Evolutionary conservation across 2,113 vertebrate genomes (phyloP).

Genomic region (Eulemur rufifrons): DNA sequence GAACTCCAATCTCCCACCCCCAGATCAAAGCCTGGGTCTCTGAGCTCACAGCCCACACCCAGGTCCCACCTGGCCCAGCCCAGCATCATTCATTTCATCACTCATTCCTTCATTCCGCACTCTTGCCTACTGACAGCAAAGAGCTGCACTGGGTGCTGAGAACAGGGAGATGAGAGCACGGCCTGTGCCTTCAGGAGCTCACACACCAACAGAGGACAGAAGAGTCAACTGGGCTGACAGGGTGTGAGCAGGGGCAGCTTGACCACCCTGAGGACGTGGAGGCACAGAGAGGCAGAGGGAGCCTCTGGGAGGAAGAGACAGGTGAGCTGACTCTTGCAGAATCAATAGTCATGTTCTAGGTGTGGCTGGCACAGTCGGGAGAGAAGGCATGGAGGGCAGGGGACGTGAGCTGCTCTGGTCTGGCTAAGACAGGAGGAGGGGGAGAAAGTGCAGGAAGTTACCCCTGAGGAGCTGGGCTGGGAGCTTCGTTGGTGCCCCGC

Average conservation of each 20-base stretch:
- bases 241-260: neutral
- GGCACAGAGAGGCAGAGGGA: neutral
- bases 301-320: neutral
- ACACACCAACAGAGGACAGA: neutral
- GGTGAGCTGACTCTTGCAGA: neutral
- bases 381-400: fast-evolving
- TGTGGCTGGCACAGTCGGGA: neutral
- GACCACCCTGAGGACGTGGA: neutral
- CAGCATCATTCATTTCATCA: neutral
- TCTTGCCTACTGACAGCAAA: neutral
- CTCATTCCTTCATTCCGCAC: neutral
- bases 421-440: neutral
- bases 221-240: neutral
- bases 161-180: neutral
- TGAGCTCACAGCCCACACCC: neutral
- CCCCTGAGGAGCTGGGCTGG: neutral
- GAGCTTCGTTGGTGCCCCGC: neutral
- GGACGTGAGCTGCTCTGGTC: neutral
- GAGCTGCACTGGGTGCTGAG: neutral
- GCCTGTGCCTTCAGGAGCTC: neutral
- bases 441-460: neutral
- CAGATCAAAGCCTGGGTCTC: neutral
- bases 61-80: neutral
- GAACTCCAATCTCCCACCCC: neutral
- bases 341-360: neutral